Evolutionary conservation across 2,888 invertebrate genomes (phyloP).

Genomic region (Sinotaia quadrata): DNA sequence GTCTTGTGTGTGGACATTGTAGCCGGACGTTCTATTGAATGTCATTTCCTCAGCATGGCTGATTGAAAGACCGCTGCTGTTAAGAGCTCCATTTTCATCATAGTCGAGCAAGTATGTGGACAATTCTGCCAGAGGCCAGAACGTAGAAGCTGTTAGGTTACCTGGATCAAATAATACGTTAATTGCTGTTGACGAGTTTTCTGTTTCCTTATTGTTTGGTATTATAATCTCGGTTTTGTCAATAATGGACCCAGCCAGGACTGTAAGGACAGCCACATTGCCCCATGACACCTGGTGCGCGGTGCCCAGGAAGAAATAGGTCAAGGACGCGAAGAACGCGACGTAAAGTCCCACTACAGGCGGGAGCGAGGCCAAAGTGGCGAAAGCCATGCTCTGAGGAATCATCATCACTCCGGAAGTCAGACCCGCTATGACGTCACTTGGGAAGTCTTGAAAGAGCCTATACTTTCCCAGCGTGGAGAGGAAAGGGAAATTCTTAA

Average conservation of each 20-base stretch:
- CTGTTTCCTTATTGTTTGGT: neutral
- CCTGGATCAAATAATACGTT: no score
- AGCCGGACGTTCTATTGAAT: neutral
- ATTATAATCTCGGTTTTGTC: conserved; percentile 37
- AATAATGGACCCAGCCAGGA: conserved; percentile 43
- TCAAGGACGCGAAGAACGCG: conserved; percentile 90
- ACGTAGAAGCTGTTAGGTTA: no score
- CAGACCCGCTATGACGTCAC: conserved; percentile 85
- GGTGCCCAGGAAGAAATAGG: conserved; percentile 88
- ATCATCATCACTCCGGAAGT: conserved; percentile 78
- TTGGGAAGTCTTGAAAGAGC: conserved; percentile 75
- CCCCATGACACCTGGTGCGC: conserved; percentile 90
- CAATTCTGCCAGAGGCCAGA: no score
- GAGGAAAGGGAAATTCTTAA: conserved; percentile 51
- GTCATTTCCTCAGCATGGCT: conserved; percentile 23
- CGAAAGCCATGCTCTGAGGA: conserved; percentile 73
- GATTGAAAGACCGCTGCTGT: no score
- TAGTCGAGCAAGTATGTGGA: no score
- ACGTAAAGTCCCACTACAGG: conserved; percentile 80
- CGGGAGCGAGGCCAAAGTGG: conserved; percentile 72
- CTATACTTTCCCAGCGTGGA: conserved; percentile 52
- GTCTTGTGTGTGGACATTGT: neutral
- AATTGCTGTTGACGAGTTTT: conserved; percentile 7
- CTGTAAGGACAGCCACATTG: conserved; percentile 42
- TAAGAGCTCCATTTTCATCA: no score